phyloP scores from a whole-genome alignment of 2,797 vertebrate genomes.

The Sebastolobus altivelis region DNA sequence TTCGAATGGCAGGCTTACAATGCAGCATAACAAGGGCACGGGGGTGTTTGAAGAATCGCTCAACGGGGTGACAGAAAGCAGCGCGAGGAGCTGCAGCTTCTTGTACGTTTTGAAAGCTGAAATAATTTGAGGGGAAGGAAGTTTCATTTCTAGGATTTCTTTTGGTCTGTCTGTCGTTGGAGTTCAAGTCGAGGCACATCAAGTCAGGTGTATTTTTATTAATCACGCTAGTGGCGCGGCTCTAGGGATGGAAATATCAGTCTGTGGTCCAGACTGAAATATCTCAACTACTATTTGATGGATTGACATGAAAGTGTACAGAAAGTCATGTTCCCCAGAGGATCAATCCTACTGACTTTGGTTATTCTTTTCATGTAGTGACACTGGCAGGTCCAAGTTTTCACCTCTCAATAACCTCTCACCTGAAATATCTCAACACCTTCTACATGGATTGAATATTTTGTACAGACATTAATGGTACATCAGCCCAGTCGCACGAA shows the following conservation, averaged over 20 bases:
- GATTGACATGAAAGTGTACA: not conserved
- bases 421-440: no score
- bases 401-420: no score
- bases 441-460: no score
- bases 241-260: not conserved
- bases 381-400: no score
- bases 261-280: slow-evolving; percentile 22
- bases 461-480: no score
- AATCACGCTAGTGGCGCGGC: not conserved
- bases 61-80: slow-evolving; percentile 37
- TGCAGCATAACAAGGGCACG: slow-evolving; percentile 35
- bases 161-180: slow-evolving; percentile 30
- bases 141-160: slow-evolving; percentile 38
- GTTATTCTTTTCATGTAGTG: not conserved
- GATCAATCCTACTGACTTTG: not conserved
- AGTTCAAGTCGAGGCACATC: slow-evolving; percentile 37
- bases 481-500: no score
- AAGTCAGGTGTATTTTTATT: slow-evolving; percentile 23
- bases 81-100: slow-evolving; percentile 21
- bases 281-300: not conserved
- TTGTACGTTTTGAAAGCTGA: slow-evolving; percentile 22
- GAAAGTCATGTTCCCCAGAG: not conserved
- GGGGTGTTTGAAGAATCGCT: slow-evolving; percentile 49
- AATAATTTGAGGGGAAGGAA: slow-evolving; percentile 25
- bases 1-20: slow-evolving; percentile 44